Evolutionary conservation across 2,888 invertebrate species (phyloP), one percentile per base, ranked within the genome.

Genomic region (Caradrina kadenii): DNA sequence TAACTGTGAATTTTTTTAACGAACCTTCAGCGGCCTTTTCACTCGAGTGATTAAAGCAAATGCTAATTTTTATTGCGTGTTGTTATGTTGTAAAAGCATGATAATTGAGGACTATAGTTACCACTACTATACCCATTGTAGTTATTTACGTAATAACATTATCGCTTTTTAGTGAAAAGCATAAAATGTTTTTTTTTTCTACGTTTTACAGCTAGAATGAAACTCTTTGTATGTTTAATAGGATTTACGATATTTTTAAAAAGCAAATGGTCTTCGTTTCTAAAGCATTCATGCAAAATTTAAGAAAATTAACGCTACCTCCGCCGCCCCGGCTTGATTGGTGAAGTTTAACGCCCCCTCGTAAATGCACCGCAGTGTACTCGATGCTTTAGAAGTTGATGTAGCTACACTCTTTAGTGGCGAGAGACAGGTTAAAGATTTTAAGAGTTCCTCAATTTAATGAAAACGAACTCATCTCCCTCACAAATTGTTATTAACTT

Each of bases 401-500:
- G 17, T 4, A 42, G 3, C 11, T 8, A 22, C 35, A 58, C 35
- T 63, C 22, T 60, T 52, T n/a, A 21, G 49, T 11, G 42, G 10
- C 17, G 1, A 31, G 54, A 66, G 61, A 72, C 66, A 70, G 76
- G 69, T 67, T 76, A 59, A 71, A 60, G 53, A 67, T 71, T 70
- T 69, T 66, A 70, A 72, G 67, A 69, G 63, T 54, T 71, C 59
- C 64, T 76, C 42, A 59, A 66, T 49, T 65, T 79, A 81, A 79
- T 74, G 79, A 67, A 58, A 70, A 79, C 58, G 19, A 76, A 69
- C 72, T 71, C 70, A 63, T 63, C 61, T 17, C 19, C 45, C 63
- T 56, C 64, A 58, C 72, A 73, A 83, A 75, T 83, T 81, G 72
- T 70, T 79, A 79, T 82, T 81, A 76, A 79, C 76, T 83, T 74